Evolutionary conservation across 1,140 invertebrate genomes (phyloP).

Genomic region (Magallana gigas): DNA sequence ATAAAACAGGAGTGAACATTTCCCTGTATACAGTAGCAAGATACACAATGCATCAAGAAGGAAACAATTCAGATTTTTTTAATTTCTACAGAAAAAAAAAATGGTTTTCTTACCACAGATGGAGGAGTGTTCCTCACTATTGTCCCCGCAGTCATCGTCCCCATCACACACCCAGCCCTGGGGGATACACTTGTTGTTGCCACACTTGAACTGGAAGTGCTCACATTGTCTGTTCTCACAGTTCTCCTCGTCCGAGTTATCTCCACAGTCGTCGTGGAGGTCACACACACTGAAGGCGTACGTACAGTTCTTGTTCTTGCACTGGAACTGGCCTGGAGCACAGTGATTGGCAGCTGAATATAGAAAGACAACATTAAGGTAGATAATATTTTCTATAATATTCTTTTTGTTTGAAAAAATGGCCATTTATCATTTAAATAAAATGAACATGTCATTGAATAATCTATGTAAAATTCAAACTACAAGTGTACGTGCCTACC

Average conservation of each 20-base stretch:
- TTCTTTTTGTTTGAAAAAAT: too few relatives aligned
- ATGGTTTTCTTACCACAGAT: constrained; percentile 85
- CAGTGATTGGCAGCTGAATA: constrained; percentile 81
- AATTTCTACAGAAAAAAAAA: too few relatives aligned
- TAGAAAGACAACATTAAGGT: background rate
- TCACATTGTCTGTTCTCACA: constrained; percentile 79
- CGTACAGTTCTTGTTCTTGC: constrained; percentile 94
- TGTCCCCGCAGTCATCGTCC: constrained; percentile 96
- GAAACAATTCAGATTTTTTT: too few relatives aligned
- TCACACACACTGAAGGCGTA: constrained; percentile 94
- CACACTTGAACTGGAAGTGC: constrained; percentile 71
- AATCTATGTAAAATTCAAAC: too few relatives aligned
- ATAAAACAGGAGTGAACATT: too few relatives aligned
- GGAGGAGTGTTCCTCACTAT: constrained; percentile 93
- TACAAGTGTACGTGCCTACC: too few relatives aligned
- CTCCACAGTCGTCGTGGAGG: constrained; percentile 91
- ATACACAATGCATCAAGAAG: too few relatives aligned
- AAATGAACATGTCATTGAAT: too few relatives aligned
- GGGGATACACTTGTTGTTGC: constrained; percentile 73
- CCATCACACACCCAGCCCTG: constrained; percentile 72
- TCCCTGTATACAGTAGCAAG: too few relatives aligned
- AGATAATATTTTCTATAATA: too few relatives aligned
- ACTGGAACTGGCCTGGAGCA: constrained; percentile 93
- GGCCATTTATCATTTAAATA: too few relatives aligned
- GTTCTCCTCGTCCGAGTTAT: constrained; percentile 90